Base-by-base conservation (phyloP, 92 coral and sea anemone genomes). In the Phenganax marumi region DNA sequence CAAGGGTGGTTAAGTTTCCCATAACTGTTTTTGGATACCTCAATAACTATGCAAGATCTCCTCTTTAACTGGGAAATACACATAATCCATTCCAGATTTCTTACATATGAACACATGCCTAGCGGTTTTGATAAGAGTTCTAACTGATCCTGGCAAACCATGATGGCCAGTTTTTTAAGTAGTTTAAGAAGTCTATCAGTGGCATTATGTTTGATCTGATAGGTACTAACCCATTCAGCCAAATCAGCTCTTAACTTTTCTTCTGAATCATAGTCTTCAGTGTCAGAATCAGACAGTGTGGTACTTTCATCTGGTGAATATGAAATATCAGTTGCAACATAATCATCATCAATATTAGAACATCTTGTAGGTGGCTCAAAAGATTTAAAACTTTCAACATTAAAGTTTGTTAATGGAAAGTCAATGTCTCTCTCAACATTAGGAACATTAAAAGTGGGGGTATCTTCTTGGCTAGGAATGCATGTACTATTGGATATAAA, bases 41-140 rank as follows among this genome's bases (percentile, higher is more conserved):
- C 7, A 12, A 47, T 7, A 68, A 68, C 19, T 68, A 50, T 39
- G 16, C 74, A 33, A 23, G 49, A 68, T 13, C 23, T 68, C 74
- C 51, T 68, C 74, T 17, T 68, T 68, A 1, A 68, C 74, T 3
- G 74, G 74, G 23, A 68, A 68, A 17, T 68, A 68, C 2, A 68
- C 12, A 68, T 68, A 68, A 1, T 68, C 50, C 74, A 68, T 68
- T 7, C 74, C 74, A 68, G 74, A 68, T n/a, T 68, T 68, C 33
- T 33, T 7, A 13, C 49, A 16, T 39, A n/a, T 7, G 19, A 50
- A 50, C 51, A 68, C 74, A 68, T 68, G 23, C 13, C 74, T 9
- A 39, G 50, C 74, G 33, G 74, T 68, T 14, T 68, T 68, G 16
- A n/a, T 68, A 23, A 68, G 33, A 11, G 74, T 25, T 68, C 74